These are phyloP conservation scores for Thymelicus sylvestris DNA, from an alignment of 2,888 invertebrate species.

Conservation along the genomic window DNA sequence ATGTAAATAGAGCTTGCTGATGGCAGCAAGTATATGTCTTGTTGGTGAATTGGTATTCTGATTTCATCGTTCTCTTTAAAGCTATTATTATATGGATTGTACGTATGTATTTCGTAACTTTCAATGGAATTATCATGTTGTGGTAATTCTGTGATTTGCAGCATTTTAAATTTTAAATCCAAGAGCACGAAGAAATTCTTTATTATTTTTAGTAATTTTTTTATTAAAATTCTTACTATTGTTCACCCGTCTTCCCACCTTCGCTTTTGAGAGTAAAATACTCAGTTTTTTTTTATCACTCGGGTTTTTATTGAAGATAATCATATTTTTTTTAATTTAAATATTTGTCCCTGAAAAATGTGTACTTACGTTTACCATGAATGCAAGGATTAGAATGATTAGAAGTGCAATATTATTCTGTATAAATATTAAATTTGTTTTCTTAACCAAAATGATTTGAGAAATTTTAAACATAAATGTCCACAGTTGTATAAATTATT, in stretches of 20 bases:
- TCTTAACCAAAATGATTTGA: neutral
- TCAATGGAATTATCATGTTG: conserved; percentile 39
- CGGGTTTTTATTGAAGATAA: too few species aligned
- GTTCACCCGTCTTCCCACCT: too few species aligned
- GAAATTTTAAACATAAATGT: neutral
- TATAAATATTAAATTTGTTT: too few species aligned
- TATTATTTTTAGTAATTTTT: conserved; percentile 16
- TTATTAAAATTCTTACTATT: neutral
- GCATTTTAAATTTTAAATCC: conserved; percentile 6
- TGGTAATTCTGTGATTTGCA: conserved; percentile 37
- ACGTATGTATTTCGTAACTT: conserved; percentile 41
- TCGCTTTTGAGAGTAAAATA: too few species aligned
- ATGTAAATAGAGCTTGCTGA: conserved; percentile 42
- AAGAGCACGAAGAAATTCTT: conserved; percentile 13
- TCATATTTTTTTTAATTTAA: too few species aligned
- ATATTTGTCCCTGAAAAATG: too few species aligned
- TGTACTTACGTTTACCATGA: too few species aligned
- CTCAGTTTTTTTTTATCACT: too few species aligned
- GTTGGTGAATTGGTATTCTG: conserved; percentile 38
- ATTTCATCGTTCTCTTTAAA: conserved; percentile 44
- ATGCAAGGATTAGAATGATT: too few species aligned
- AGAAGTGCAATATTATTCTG: too few species aligned
- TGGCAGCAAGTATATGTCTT: conserved; percentile 39
- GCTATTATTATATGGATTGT: conserved; percentile 42
- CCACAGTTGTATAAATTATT: neutral